These are phyloP conservation scores for Danio choprae DNA, from an alignment of 2,797 vertebrate species.

Conservation along the genomic window DNA sequence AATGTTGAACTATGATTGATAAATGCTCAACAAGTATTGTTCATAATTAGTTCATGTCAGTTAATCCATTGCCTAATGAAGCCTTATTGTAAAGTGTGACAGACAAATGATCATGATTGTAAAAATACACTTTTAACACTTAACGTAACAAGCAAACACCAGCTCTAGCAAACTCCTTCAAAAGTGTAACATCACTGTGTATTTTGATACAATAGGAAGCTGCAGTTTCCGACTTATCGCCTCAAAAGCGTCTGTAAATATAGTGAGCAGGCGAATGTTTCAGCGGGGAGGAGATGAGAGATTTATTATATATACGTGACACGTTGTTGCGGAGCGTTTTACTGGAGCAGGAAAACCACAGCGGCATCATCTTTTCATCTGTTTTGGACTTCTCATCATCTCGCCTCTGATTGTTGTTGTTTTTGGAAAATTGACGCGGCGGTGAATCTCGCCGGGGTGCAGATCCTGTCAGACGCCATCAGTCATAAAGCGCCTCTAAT, in stretches of 20 bases:
- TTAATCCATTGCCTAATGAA: no score
- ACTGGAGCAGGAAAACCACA: neutral
- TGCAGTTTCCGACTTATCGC: neutral
- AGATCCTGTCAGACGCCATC: conserved; percentile 28
- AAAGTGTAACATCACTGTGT: neutral
- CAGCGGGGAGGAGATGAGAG: neutral
- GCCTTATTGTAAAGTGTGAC: no score
- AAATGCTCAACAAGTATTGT: no score
- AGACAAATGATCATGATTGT: no score
- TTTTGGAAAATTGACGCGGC: conserved; percentile 32
- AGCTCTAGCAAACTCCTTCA: neutral
- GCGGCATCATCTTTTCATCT: conserved; percentile 18
- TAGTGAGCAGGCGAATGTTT: neutral
- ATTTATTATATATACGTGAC: neutral
- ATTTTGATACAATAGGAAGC: neutral
- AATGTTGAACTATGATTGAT: no score
- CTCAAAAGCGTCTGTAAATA: no score
- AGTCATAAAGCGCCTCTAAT: conserved; percentile 46
- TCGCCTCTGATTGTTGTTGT: conserved; percentile 45
- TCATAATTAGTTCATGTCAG: no score
- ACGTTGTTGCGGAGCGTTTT: neutral
- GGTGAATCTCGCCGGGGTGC: neutral
- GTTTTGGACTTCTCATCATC: conserved; percentile 8
- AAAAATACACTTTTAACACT: no score
- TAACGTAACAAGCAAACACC: no score